Evolutionary conservation across 2,888 invertebrate species (phyloP), one percentile per base, ranked within the genome.

Genomic region (Orthonychiurus folsomi): DNA sequence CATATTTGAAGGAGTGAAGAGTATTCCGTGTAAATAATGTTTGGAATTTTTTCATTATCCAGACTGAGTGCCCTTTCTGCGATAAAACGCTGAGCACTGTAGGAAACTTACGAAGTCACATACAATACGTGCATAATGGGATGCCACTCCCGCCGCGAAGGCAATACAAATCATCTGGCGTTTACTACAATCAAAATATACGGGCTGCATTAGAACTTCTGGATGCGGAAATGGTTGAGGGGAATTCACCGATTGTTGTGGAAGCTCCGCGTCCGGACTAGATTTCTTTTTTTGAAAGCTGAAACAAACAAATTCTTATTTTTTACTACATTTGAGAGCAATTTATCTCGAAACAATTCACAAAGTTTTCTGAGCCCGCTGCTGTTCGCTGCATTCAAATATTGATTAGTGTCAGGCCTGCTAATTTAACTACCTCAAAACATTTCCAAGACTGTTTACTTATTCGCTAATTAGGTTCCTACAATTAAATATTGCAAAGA

Each of bases 71-170:
- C 57, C 67, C 64, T 2, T 66, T 60, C 21, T 72, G 72, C 48
- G 61, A 62, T n/a, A 67, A 68, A 61, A 62, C 68, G n/a, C 55
- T 70, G 18, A 65, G 64, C 3, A 72, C 70, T 2, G 66, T 69
- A 12, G 70, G 70, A 2, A 70, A 70, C 61, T 15, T 37, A 9
- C 37, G 37, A 5, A 9, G 9, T 5, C 37, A 37, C 37, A 37
- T 37, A 9, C 5, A 9, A 15, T 37, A 37, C 37, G 37, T 37
- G 5, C 37, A 37, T 15, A 37, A 37, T 37, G 37, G 37, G 15
- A 37, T 37, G 37, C 37, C 37, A 37, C 37, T 37, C 15, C 37
- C 37, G 15, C 37, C 37, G 37, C 5, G 15, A 15, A 37, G 37
- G 15, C 9, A 5, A 37, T 37, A 37, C 15, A 37, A 37, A 37